Evolutionary conservation across 2,113 vertebrate species (phyloP).

Genomic region (Esox niger): DNA sequence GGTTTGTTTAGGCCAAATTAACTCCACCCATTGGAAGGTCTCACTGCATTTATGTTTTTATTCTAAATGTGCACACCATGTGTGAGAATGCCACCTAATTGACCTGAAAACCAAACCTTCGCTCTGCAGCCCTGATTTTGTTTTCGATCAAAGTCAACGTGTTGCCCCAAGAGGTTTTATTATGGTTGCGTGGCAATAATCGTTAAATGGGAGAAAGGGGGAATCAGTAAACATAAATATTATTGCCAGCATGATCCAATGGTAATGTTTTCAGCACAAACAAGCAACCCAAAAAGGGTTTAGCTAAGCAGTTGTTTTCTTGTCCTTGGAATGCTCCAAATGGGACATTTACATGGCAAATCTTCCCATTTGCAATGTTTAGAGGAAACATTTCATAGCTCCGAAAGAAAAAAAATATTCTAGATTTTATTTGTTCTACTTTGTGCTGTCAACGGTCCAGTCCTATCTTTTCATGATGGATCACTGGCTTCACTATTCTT

Average conservation of each 20-base stretch:
- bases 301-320: not conserved
- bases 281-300: slow-evolving; percentile 19
- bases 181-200: slow-evolving; percentile 56
- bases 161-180: slow-evolving; percentile 51
- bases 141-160: slow-evolving; percentile 58
- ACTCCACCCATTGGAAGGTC: no score
- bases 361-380: not conserved
- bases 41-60: not conserved
- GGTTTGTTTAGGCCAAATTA: no score
- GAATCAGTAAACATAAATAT: slow-evolving; percentile 57
- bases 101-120: slow-evolving; percentile 48
- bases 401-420: no score
- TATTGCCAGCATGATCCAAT: slow-evolving; percentile 52
- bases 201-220: slow-evolving; percentile 43
- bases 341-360: not conserved
- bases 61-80: slow-evolving; percentile 60
- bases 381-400: no score
- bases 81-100: slow-evolving; percentile 46
- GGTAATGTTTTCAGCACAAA: slow-evolving; percentile 51
- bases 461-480: no score
- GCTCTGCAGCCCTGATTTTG: slow-evolving; percentile 60
- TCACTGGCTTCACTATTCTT: no score
- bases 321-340: not conserved
- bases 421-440: no score
- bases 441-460: no score